Evolutionary conservation across 2,113 vertebrate genomes (phyloP).

Genomic region (Corythaixoides concolor): DNA sequence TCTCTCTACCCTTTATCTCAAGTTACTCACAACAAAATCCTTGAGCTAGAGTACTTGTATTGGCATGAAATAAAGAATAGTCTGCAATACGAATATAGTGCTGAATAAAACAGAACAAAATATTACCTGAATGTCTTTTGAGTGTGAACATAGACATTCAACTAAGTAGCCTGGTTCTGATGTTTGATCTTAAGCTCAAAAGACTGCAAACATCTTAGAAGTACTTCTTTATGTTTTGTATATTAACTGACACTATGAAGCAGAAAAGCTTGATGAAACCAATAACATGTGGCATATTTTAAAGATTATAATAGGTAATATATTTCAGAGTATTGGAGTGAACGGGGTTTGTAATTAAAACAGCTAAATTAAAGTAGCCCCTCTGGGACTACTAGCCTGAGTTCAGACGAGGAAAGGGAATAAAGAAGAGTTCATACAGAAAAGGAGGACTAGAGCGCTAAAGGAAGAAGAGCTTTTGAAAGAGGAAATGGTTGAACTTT

Average conservation of each 20-base stretch:
- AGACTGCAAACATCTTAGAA: background rate
- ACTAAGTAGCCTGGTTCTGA: background rate
- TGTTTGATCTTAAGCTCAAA: background rate
- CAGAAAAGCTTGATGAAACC: background rate
- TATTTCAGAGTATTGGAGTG: background rate
- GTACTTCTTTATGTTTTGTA: background rate
- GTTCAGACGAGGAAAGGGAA: background rate
- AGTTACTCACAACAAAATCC: background rate
- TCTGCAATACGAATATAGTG: background rate
- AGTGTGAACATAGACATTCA: background rate
- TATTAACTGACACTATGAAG: background rate
- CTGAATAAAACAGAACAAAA: background rate
- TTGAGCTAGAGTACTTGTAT: background rate
- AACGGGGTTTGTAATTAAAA: background rate
- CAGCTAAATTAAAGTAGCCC: background rate
- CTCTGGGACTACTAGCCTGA: background rate
- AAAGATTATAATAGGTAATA: background rate
- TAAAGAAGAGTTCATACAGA: background rate
- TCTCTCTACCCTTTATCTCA: background rate
- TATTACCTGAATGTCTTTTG: background rate
- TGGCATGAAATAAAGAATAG: background rate
- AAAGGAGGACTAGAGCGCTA: background rate
- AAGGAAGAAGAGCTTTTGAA: background rate
- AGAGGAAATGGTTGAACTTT: background rate
- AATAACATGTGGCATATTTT: background rate